Evolutionary conservation across 2,888 invertebrate species (phyloP), one percentile per base, ranked within the genome.

Genomic region (Deroplatys truncata): DNA sequence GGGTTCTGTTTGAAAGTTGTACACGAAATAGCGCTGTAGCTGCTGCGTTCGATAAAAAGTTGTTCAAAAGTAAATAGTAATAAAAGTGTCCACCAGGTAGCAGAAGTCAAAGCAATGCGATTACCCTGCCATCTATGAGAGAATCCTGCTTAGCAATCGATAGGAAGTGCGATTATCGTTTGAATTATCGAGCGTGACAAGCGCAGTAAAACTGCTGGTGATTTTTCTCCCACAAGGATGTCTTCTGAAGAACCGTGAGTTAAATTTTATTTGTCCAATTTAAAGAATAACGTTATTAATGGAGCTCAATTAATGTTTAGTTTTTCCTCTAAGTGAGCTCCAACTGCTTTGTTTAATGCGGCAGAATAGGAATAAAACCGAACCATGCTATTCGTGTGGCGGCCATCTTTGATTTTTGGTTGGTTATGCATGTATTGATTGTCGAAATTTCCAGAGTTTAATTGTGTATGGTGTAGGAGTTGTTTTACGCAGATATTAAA

Each of bases 401-500:
- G 88, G 90, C 90, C 90, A 90, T 90, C 90, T 90, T 90, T 90
- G 88, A 85, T 90, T 87, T 88, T 29, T 86, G 84, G 88, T 49
- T 88, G 89, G 85, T 83, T 84, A 89, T 84, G 87, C 88, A 28
- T 92, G 92, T 93, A 93, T 93, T 93, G 93, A 93, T 93, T 93
- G 92, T 92, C 92, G 93, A 93, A 92, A 91, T 92, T 93, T 93
- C 93, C 91, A 91, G 92, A 91, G 35, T 72, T n/a, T 28, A 10
- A 25, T 85, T 35, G 89, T 82, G 72, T 28, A 20, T 72, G 20
- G 20, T 72, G 56, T 25, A 3, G 20, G 7, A 72, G 15, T 20
- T 25, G 43, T 25, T 20, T 72, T 72, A 20, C 56, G 56, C 20
- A 72, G 56, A 20, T 72, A 20, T 20, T 72, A 20, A 72, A 72